Evolutionary conservation across 1,140 invertebrate species (phyloP).

Genomic region (Archivesica marissinica): DNA sequence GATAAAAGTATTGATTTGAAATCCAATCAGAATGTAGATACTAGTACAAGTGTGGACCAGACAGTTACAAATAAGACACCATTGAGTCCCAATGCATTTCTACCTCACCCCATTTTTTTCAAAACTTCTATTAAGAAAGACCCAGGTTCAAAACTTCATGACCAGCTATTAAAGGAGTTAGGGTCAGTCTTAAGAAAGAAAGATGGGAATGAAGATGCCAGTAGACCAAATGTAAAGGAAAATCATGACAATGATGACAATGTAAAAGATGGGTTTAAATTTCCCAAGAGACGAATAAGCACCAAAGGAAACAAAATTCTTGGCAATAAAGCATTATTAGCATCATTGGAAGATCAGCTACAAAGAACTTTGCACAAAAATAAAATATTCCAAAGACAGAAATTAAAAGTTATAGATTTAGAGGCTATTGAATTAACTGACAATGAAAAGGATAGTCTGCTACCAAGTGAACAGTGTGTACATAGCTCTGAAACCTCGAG

Average conservation of each 20-base stretch:
- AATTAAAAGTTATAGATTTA: constrained; percentile 45
- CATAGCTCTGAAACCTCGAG: neutral
- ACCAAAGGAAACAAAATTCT: constrained; percentile 70
- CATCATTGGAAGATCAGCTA: constrained; percentile 76
- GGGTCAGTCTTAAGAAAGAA: constrained; percentile 52
- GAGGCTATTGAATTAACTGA: constrained; percentile 44
- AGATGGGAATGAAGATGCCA: neutral
- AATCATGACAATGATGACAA: constrained; percentile 53
- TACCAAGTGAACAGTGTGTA: neutral
- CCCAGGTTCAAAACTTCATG: constrained; percentile 77
- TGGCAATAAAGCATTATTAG: constrained; percentile 74
- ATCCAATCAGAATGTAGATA: neutral
- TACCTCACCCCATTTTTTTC: constrained; percentile 73
- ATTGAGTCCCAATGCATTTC: neutral
- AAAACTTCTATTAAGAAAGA: constrained; percentile 76
- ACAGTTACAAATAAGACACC: neutral
- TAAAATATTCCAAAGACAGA: constrained; percentile 48
- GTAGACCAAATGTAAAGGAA: constrained; percentile 40
- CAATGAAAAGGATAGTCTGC: neutral
- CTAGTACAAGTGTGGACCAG: neutral
- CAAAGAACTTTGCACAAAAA: constrained; percentile 64
- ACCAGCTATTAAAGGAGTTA: constrained; percentile 74
- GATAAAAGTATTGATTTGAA: neutral
- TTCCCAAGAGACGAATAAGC: constrained; percentile 37
- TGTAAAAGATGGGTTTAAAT: constrained; percentile 41